phyloP scores from a whole-genome alignment of 2,113 vertebrate species.

The Odocoileus virginianus region DNA sequence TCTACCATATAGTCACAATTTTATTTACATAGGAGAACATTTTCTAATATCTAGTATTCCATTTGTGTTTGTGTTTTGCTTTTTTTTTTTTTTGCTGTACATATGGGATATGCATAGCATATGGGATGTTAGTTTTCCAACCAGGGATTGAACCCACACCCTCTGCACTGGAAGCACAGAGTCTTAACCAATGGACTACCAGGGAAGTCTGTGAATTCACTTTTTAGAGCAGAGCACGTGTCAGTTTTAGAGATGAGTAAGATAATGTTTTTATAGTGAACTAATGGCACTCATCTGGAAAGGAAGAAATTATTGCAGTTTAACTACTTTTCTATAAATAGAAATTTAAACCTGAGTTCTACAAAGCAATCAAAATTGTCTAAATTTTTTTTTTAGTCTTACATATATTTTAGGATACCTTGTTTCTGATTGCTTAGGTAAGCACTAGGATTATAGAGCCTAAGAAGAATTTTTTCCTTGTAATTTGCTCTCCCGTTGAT shows the following conservation, averaged over 20 bases:
- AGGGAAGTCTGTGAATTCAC: background rate
- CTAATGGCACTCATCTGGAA: background rate
- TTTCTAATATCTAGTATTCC: background rate
- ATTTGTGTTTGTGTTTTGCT: background rate
- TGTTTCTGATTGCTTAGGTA: background rate
- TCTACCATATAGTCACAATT: background rate
- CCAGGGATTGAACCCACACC: background rate
- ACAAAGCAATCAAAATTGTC: background rate
- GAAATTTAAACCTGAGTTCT: conserved; percentile 1
- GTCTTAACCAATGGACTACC: background rate
- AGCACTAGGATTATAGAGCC: background rate
- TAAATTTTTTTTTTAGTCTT: background rate
- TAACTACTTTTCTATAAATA: background rate
- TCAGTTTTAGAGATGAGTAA: background rate
- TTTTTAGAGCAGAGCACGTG: background rate
- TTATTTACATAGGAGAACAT: background rate
- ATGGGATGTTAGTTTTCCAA: background rate
- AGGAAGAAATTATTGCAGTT: background rate
- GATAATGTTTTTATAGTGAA: background rate
- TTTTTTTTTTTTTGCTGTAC: background rate
- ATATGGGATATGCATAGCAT: background rate
- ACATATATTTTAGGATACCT: background rate
- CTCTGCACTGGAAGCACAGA: background rate
- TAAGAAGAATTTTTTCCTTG: background rate
- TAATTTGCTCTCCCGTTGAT: background rate